Conservation (phyloP, 2,888 invertebrate species). For the Drosophila ustulata region DNA sequence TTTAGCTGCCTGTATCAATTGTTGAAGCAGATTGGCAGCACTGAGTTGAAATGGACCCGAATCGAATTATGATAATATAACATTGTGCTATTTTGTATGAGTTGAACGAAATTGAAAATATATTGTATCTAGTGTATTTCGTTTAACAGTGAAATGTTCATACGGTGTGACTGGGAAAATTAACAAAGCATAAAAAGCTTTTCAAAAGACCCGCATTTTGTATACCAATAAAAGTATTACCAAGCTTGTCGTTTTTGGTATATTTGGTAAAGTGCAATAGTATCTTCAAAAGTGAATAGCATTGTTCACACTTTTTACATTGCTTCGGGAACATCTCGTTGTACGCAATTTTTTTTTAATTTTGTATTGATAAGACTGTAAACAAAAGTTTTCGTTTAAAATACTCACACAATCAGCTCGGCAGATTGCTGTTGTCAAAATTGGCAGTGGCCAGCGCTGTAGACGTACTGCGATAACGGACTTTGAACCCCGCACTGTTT, state of each 20-base stretch:
- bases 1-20: neutral
- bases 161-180: neutral
- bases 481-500: slow-evolving; percentile 34
- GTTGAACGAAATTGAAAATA: neutral
- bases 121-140: neutral
- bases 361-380: slow-evolving; percentile 19
- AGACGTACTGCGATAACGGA: slow-evolving; percentile 26
- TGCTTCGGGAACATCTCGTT: neutral
- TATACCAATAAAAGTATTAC: neutral
- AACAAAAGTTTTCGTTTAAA: slow-evolving; percentile 16
- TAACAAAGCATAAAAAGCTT: no score
- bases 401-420: neutral
- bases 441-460: slow-evolving; percentile 10
- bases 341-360: slow-evolving; percentile 9
- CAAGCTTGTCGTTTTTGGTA: neutral
- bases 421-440: slow-evolving; percentile 15
- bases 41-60: slow-evolving; percentile 16
- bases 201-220: neutral
- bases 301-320: slow-evolving; percentile 10
- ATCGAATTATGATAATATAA: neutral
- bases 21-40: slow-evolving; percentile 34
- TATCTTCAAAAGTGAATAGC: neutral
- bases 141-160: neutral
- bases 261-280: neutral
- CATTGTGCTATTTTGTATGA: neutral